Evolutionary conservation across 2,888 invertebrate species (phyloP).

Genomic region (Drosophila hawaiiensis): DNA sequence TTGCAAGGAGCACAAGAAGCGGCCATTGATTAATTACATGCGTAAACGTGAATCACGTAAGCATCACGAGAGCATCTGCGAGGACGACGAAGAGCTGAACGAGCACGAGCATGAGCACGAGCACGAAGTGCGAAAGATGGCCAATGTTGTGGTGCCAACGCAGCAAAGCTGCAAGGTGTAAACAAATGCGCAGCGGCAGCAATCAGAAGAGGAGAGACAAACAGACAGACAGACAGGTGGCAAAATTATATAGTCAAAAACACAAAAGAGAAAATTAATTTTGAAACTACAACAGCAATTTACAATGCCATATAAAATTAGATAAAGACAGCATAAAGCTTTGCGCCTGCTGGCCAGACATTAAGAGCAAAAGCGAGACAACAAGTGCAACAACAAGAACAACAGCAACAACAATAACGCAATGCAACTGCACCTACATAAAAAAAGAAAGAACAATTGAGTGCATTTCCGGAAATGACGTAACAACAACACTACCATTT

Average conservation of each 20-base stretch:
- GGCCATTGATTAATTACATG: slow-evolving; percentile 85
- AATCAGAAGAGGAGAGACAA: slow-evolving; percentile 32
- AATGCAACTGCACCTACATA: slow-evolving; percentile 56
- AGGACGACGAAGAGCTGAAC: slow-evolving; percentile 85
- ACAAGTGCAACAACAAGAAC: slow-evolving; percentile 38
- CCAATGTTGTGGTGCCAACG: slow-evolving; percentile 60
- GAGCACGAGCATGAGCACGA: slow-evolving; percentile 77
- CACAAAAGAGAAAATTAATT: neutral
- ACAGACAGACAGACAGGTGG: slow-evolving; percentile 47
- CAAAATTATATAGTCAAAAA: slow-evolving; percentile 34
- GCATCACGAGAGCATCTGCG: slow-evolving; percentile 86
- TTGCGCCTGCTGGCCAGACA: slow-evolving; percentile 36
- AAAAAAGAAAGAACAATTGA: slow-evolving; percentile 22
- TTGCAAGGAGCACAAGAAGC: slow-evolving; percentile 86
- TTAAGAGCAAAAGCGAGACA: slow-evolving; percentile 37
- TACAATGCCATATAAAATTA: slow-evolving; percentile 63
- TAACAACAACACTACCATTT: slow-evolving; percentile 69
- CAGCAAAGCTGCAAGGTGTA: slow-evolving; percentile 75
- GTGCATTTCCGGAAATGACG: slow-evolving; percentile 69
- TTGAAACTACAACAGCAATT: slow-evolving; percentile 49
- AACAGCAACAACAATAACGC: slow-evolving; percentile 20
- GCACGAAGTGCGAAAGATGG: slow-evolving; percentile 50
- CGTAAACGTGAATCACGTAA: slow-evolving; percentile 86
- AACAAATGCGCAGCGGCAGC: slow-evolving; percentile 11
- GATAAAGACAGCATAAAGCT: slow-evolving; percentile 48